A percentile compares a stretch with the other conserved stretches of the same genome.
phyloP scores from a whole-genome alignment of 53 echinoderm and acorn worm species.

The Echinometra lucunter region DNA sequence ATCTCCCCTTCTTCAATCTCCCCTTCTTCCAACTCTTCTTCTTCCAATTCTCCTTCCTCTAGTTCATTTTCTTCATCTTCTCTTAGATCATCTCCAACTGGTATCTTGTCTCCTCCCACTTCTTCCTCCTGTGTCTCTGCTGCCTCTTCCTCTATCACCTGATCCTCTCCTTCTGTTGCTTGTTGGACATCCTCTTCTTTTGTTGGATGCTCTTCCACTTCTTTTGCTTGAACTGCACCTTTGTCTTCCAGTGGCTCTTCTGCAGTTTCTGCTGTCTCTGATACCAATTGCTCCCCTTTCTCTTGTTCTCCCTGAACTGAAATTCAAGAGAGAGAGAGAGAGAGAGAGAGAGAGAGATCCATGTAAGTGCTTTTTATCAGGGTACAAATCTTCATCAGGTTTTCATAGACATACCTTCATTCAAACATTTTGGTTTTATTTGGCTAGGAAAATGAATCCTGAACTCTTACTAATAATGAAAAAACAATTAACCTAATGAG shows the following conservation, averaged over 20 bases:
- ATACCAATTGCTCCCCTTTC: neutral
- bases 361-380: neutral
- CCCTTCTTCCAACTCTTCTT: slow-evolving; percentile 78
- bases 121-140: neutral
- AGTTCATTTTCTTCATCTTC: slow-evolving; percentile 20
- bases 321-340: neutral
- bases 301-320: neutral
- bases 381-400: neutral
- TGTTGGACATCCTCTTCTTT: neutral
- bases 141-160: neutral
- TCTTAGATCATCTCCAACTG: slow-evolving; percentile 13
- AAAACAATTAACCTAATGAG: too few species aligned
- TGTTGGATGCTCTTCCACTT: neutral
- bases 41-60: slow-evolving; percentile 71
- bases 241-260: neutral
- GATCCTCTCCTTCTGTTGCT: neutral
- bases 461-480: too few species aligned
- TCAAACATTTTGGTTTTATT: too few species aligned
- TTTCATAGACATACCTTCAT: too few species aligned
- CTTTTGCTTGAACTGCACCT: neutral
- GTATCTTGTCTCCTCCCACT: neutral
- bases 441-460: too few species aligned
- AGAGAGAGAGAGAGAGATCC: neutral
- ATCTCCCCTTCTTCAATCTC: slow-evolving; percentile 81
- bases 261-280: neutral